Evolutionary conservation across 2,797 vertebrate species (phyloP).

Genomic region (Enteromius unitaeniatus): DNA sequence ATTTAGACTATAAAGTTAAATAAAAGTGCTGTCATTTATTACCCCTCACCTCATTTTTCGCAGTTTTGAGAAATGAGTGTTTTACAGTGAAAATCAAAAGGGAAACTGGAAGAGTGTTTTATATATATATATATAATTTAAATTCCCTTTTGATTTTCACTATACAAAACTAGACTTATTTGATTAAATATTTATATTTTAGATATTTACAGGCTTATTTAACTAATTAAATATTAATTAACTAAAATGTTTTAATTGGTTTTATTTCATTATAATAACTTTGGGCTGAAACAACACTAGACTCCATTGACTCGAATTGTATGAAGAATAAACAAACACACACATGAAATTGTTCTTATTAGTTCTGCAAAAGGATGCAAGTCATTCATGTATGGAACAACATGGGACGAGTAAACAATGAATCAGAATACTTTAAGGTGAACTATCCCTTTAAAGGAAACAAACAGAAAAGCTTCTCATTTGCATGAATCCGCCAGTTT

Average conservation of each 20-base stretch:
- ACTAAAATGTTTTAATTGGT: background rate
- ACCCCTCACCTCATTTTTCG: background rate
- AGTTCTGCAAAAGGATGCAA: background rate
- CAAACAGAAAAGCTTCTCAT: conserved; percentile 33
- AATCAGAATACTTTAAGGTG: background rate
- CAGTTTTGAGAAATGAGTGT: background rate
- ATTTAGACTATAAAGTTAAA: conserved; percentile 33
- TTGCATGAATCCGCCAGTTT: conserved; percentile 32
- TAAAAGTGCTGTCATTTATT: background rate
- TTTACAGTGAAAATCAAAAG: background rate
- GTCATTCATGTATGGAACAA: background rate
- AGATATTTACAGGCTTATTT: background rate
- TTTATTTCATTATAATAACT: background rate
- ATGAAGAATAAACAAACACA: background rate
- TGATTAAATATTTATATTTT: background rate
- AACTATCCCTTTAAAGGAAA: conserved; percentile 33
- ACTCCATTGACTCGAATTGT: background rate
- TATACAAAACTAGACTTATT: too few species aligned
- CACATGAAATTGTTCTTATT: background rate
- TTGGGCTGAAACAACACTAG: background rate
- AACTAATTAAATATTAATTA: too few species aligned
- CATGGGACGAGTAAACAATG: background rate
- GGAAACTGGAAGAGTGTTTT: background rate
- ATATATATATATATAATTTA: too few species aligned
- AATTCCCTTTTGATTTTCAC: too few species aligned